Conservation (phyloP, 2,797 vertebrate species). For the Distichodus sexfasciatus region DNA sequence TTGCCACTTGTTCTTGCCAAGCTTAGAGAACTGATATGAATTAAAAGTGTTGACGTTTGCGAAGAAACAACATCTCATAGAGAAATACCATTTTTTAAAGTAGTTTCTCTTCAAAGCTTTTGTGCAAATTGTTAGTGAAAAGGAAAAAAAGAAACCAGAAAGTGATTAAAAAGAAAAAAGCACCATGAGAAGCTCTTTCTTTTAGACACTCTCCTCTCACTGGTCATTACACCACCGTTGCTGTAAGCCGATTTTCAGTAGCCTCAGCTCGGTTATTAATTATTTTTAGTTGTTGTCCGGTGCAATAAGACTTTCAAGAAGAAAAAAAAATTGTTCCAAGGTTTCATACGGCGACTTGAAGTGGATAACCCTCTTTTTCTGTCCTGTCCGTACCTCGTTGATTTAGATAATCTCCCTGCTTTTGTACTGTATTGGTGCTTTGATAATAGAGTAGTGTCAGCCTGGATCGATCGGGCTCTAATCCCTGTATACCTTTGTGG, state of each 20-base stretch:
- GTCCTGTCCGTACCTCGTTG: not conserved
- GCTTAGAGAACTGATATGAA: conserved; percentile 32
- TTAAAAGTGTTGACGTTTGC: conserved; percentile 19
- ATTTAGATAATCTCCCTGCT: conserved; percentile 27
- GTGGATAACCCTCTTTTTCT: not conserved
- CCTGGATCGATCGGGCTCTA: conserved; percentile 60
- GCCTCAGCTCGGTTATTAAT: conserved; percentile 34
- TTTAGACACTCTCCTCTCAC: conserved; percentile 23
- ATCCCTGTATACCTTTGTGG: conserved; percentile 48
- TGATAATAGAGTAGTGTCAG: conserved; percentile 39
- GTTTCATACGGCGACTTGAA: conserved; percentile 10
- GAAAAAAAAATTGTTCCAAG: conserved; percentile 31
- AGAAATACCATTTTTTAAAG: no score
- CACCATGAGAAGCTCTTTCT: conserved; percentile 11
- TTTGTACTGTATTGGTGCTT: conserved; percentile 49
- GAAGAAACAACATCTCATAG: not conserved
- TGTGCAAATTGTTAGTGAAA: no score
- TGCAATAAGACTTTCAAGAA: no score
- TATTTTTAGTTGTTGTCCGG: conserved; percentile 31
- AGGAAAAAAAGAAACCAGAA: no score
- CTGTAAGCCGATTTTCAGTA: conserved; percentile 37
- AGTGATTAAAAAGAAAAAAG: no score
- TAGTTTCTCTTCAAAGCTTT: no score
- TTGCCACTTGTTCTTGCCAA: conserved; percentile 41
- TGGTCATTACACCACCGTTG: conserved; percentile 35